Percentiles rank a stretch among this genome's conserved stretches.
Evolutionary conservation across 2,113 vertebrate genomes (phyloP).

Genomic region (Pedetes capensis): DNA sequence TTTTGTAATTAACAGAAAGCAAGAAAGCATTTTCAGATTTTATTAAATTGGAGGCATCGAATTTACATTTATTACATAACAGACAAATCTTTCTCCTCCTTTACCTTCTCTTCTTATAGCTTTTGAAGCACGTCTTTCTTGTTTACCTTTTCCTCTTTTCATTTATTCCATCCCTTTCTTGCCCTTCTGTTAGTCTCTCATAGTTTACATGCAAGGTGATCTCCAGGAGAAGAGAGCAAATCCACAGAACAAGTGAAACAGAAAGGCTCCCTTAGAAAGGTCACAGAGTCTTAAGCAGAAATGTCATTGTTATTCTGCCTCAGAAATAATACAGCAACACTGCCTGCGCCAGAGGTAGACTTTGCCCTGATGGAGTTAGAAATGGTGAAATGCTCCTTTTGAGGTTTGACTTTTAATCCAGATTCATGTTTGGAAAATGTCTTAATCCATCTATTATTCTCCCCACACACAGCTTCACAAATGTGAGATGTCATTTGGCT

Average conservation of each 20-base stretch:
- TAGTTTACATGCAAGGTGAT: slow-evolving; percentile 6
- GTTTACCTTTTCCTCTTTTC: background rate
- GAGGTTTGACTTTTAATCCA: background rate
- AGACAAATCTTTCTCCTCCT: background rate
- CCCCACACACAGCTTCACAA: background rate
- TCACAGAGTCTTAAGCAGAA: slow-evolving; percentile 74
- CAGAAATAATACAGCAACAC: slow-evolving; percentile 18
- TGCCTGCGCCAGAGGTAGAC: rapidly evolving
- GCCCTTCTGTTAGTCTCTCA: background rate
- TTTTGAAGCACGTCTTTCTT: background rate
- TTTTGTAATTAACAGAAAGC: background rate
- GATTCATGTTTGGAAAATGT: background rate
- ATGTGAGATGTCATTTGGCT: background rate
- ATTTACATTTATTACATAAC: background rate
- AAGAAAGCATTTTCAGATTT: background rate
- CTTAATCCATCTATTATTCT: rapidly evolving
- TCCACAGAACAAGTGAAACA: slow-evolving; percentile 62
- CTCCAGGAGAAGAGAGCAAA: background rate
- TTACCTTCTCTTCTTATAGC: background rate
- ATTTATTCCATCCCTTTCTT: background rate
- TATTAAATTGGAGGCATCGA: background rate
- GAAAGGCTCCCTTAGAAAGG: slow-evolving; percentile 69
- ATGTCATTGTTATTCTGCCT: slow-evolving; percentile 72
- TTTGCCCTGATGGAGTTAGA: background rate
- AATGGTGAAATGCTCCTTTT: background rate